Conservation (phyloP, 2,888 invertebrate genomes). For the Drosophila seclusa region DNA sequence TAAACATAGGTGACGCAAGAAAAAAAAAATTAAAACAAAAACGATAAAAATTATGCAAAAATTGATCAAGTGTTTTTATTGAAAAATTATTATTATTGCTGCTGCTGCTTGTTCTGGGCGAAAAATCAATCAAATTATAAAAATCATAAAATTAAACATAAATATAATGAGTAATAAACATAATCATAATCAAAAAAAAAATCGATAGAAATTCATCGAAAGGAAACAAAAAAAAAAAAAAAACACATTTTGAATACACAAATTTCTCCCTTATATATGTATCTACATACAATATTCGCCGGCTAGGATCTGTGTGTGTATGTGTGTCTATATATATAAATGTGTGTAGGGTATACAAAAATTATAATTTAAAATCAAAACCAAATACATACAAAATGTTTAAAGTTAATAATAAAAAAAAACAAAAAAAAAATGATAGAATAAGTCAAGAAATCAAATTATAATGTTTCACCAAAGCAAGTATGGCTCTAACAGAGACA, state of each 20-base stretch:
- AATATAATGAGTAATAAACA: conserved; percentile 63
- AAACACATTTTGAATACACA: conserved; percentile 40
- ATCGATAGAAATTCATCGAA: conserved; percentile 27
- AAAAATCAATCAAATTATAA: conserved; percentile 60
- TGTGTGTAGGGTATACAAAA: conserved; percentile 20
- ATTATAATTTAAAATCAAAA: conserved; percentile 34
- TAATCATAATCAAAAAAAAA: conserved; percentile 48
- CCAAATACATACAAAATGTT: conserved; percentile 21
- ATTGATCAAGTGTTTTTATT: conserved; percentile 68
- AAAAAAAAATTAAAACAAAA: conserved; percentile 58
- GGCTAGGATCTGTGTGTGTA: conserved; percentile 7
- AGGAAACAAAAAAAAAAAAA: conserved; percentile 32
- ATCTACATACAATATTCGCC: conserved; percentile 36
- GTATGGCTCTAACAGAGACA: conserved; percentile 8
- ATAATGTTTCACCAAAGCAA: conserved; percentile 15
- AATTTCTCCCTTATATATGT: conserved; percentile 27
- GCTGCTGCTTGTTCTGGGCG: conserved; percentile 27
- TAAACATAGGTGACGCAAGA: conserved; percentile 28
- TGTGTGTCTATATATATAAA: not conserved
- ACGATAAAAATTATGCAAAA: conserved; percentile 57
- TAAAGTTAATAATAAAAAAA: conserved; percentile 12
- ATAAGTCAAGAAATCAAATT: conserved; percentile 21
- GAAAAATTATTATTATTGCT: conserved; percentile 46
- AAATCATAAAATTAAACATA: conserved; percentile 70
- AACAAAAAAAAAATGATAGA: conserved; percentile 3